Evolutionary conservation across 2,113 vertebrate species (phyloP), one percentile per base, ranked within the genome.

Genomic region (Scartelaos histophorus): DNA sequence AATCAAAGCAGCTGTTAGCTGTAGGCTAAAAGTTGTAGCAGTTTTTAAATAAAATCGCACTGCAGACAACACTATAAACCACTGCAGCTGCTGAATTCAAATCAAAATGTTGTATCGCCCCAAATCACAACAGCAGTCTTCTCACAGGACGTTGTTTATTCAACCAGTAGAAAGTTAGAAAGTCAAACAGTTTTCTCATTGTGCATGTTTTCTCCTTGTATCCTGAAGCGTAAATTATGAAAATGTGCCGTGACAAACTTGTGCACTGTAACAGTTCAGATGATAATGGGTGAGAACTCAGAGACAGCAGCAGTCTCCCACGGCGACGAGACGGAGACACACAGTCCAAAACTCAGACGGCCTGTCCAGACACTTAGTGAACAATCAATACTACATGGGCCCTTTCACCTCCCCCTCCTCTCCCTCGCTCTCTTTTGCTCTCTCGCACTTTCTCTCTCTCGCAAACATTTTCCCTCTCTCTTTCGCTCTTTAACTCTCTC

Each of bases 341-440:
- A 69, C 66, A 70, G 84, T 81, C 73, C 70, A 86, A 85, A 58
- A 85, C 78, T 83, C 84, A 69, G 80, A 69, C 73, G 75, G 77
- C 76, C 85, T 67, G 83, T 79, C 83, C 86, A 90, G 89, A 90
- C 84, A 38, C 75, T 87, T 76, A 47, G 70, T 53, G 72, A 71
- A 69, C 74, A 90, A 92, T 92, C 91, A 83, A 92, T 92, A 90
- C 75, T 61, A 75, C 85, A 84, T 89, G 76, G 60, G 82, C 83
- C 86, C 79, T 51, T 69, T 82, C 81, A 74, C 69, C 85, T 73
- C 78, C 19, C 7, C 38, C 76, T 53, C 65, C 64, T 11, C 66
- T 70, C 62, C 69, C 67, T 68, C 45, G 2, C 4, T 4, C 68
- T 69, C 78, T 75, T 56, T n/a, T 64, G n/a, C n/a, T n/a, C n/a